phyloP scores from a whole-genome alignment of 2,888 invertebrate genomes.

The Junonia oenone region DNA sequence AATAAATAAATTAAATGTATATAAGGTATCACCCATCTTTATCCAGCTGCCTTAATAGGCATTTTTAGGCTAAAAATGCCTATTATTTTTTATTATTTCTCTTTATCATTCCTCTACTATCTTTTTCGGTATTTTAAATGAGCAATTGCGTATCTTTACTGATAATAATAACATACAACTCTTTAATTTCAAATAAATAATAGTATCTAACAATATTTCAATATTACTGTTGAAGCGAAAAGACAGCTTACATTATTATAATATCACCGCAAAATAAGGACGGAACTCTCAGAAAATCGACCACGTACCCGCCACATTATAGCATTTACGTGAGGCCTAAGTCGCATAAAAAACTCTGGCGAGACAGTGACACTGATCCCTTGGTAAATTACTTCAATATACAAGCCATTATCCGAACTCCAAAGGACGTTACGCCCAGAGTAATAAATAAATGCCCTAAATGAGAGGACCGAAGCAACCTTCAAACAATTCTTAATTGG shows the following conservation, averaged over 20 bases:
- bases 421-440: constrained; percentile 1
- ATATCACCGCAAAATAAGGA: neutral
- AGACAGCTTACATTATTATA: neutral
- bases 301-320: constrained; percentile 14
- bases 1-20: no score
- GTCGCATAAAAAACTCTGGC: constrained; percentile 14
- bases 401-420: constrained; percentile 15
- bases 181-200: no score
- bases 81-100: no score
- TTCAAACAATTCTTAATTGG: constrained; percentile 28
- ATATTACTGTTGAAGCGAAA: no score
- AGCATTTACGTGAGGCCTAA: constrained; percentile 15
- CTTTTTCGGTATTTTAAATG: no score
- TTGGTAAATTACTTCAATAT: constrained; percentile 18
- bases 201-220: no score
- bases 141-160: no score
- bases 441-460: constrained; percentile 22
- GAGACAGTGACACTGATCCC: constrained; percentile 14
- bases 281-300: neutral
- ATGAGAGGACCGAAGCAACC: constrained; percentile 18
- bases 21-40: no score
- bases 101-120: no score
- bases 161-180: no score
- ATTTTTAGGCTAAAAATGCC: no score
- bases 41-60: no score